These are phyloP conservation scores for Heteromyza rotundicornis DNA, from an alignment of 2,888 invertebrate species.

Conservation along the genomic window DNA sequence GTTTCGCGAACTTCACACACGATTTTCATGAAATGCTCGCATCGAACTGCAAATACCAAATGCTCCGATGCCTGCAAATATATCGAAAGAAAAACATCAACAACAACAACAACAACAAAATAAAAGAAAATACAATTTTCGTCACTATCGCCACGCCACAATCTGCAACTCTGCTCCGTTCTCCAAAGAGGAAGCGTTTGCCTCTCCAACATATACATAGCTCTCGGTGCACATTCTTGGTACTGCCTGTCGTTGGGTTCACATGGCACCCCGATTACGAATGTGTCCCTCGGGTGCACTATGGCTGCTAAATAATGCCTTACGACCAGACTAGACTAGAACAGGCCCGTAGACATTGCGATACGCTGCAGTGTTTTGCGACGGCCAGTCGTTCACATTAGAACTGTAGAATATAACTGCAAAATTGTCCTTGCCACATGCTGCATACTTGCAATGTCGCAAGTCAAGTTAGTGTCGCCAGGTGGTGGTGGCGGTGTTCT, in stretches of 20 bases:
- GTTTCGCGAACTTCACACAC: conserved; percentile 33
- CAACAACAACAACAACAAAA: too few species aligned
- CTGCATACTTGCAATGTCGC: neutral
- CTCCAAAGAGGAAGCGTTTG: conserved; percentile 13
- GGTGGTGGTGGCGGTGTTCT: too few species aligned
- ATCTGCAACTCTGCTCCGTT: conserved; percentile 25
- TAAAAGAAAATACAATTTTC: conserved; percentile 31
- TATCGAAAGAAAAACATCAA: too few species aligned
- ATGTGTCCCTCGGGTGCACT: conserved; percentile 36
- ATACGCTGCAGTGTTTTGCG: neutral
- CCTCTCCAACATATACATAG: too few species aligned
- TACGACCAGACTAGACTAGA: neutral
- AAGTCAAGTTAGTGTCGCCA: neutral
- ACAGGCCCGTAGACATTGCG: neutral
- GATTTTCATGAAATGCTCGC: conserved; percentile 33
- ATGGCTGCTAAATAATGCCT: conserved; percentile 16
- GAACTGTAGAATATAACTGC: conserved; percentile 2
- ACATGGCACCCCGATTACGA: conserved; percentile 18
- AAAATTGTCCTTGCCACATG: neutral
- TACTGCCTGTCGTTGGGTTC: conserved; percentile 10
- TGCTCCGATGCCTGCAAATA: conserved; percentile 5
- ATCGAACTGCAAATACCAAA: conserved; percentile 10
- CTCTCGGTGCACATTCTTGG: neutral
- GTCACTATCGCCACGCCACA: conserved; percentile 27
- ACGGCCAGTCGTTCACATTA: neutral